Base-by-base conservation (phyloP, 2,888 invertebrate genomes). In the Carcina quercana region DNA sequence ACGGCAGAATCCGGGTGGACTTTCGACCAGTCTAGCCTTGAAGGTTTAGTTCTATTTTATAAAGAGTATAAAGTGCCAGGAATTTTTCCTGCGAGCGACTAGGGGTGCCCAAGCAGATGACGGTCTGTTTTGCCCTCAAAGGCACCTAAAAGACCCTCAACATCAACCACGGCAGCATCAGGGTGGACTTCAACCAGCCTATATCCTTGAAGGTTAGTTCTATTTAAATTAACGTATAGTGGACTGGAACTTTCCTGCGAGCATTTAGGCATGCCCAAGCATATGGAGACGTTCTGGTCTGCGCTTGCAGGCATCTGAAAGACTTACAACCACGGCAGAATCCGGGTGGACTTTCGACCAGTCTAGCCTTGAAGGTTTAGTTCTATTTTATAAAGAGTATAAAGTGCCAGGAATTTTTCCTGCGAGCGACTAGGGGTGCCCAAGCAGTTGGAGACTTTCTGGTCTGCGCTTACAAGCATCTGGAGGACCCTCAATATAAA, bases 231-330 rank as follows among this genome's bases (percentile, higher is more conserved):
- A n/a, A n/a, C 91, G 92, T 40, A 74, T 98, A 17, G 91, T 97
- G 0, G 98, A 98, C 67, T 98, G 98, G 0, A 94, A 96, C 73
- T 98, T 97, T 61, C 95, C 3, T 75, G 91, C n/a, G 97, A 97
- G 54, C 94, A 96, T 59, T 85, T 96, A 45, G 97, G 97, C 2
- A 90, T 93, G 66, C 91, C 93, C 15, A 97, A 97, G 59, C 82
- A 92, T 57, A 92, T 92, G 79, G 97, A 97, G 79, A 91, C 94
- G 0, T 96, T 97, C 71, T 86, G 89, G 50, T 90, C 91, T 2
- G 94, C 97, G 0, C 86, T 95, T 5, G 85, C 88, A 8, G 94
- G 91, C 0, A 93, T 97, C 34, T 95, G 95, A 93, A 86, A 91
- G 37, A 92, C 94, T 1, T 67, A 97, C 6, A 91, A 92, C 60